Base-by-base conservation (phyloP, 1,140 invertebrate species). In the Episyrphus balteatus region DNA sequence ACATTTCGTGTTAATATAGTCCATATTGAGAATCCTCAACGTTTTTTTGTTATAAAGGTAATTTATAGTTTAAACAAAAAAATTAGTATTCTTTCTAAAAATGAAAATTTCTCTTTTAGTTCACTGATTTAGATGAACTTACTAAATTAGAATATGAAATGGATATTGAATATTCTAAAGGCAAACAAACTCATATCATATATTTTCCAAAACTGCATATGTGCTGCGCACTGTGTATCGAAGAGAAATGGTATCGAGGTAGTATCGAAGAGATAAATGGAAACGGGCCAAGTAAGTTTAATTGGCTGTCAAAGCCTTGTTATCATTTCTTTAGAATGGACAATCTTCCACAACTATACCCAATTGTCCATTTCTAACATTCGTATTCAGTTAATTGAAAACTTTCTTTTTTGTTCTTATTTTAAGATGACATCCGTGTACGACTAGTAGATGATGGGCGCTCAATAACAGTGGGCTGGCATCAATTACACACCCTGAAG, bases 371-470 rank as follows among this genome's bases (percentile, higher is more conserved):
- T n/a, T n/a, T n/a, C n/a, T n/a, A n/a, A n/a, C n/a, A n/a, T n/a
- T n/a, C n/a, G n/a, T n/a, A n/a, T n/a, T n/a, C n/a, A n/a, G n/a
- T n/a, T n/a, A n/a, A n/a, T n/a, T n/a, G n/a, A n/a, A n/a, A n/a
- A n/a, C n/a, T n/a, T n/a, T 9, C 12, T 21, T 19, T 34, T 47
- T 3, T 14, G 32, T 38, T 38, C 5, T 14, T 2, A 11, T 32
- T 46, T 7, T 2, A 17, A 59, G 62, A 62, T 0, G 44, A 44
- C 17, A 55, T 65, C 11, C 2, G 32, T 0, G 54, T 66, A 12
- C 57, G 43, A 31, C 49, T 63, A 18, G 59, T 63, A 8, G 63
- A 66, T 45, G 50, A 44, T 14, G 63, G 62, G 6, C 13, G n/a
- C 11, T 7, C 36, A 44, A 15, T 54, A 49, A 17, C 14, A 53